These are phyloP conservation scores for Labroides dimidiatus DNA, from an alignment of 2,797 vertebrate species.

Conservation along the genomic window DNA sequence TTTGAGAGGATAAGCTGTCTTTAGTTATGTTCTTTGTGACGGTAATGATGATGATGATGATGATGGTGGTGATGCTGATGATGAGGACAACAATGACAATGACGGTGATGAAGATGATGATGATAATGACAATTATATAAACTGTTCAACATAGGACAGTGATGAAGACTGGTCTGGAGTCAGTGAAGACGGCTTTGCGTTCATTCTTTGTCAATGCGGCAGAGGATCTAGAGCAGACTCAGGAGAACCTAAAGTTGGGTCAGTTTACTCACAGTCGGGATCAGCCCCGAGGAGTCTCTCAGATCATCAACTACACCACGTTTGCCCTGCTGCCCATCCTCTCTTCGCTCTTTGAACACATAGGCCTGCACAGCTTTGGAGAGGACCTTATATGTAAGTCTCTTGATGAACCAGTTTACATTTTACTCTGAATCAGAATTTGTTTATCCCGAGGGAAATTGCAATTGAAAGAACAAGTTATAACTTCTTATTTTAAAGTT, in stretches of 20 bases:
- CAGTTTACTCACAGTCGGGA: conserved; percentile 93
- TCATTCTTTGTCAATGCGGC: conserved; percentile 91
- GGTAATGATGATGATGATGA: too few species aligned
- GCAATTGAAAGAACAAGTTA: too few species aligned
- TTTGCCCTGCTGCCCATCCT: conserved; percentile 93
- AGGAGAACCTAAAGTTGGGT: conserved; percentile 94
- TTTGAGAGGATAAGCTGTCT: too few species aligned
- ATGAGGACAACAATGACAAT: too few species aligned
- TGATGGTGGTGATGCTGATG: too few species aligned
- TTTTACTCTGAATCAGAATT: too few species aligned
- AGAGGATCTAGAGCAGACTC: conserved; percentile 93
- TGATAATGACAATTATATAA: too few species aligned
- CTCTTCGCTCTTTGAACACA: conserved; percentile 94
- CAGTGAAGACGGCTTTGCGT: conserved; percentile 90
- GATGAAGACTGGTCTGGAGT: conserved; percentile 96
- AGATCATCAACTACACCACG: conserved; percentile 97
- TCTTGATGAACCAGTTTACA: neutral
- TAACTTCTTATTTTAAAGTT: too few species aligned
- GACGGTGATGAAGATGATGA: too few species aligned
- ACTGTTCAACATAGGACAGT: conserved; percentile 82
- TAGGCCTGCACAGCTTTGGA: conserved; percentile 94
- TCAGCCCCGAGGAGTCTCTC: conserved; percentile 91
- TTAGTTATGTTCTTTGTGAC: too few species aligned
- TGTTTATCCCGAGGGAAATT: too few species aligned
- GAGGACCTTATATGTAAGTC: conserved; percentile 93